Evolutionary conservation across 2,113 vertebrate species (phyloP).

Genomic region (Oxygymnocypris stewartii): DNA sequence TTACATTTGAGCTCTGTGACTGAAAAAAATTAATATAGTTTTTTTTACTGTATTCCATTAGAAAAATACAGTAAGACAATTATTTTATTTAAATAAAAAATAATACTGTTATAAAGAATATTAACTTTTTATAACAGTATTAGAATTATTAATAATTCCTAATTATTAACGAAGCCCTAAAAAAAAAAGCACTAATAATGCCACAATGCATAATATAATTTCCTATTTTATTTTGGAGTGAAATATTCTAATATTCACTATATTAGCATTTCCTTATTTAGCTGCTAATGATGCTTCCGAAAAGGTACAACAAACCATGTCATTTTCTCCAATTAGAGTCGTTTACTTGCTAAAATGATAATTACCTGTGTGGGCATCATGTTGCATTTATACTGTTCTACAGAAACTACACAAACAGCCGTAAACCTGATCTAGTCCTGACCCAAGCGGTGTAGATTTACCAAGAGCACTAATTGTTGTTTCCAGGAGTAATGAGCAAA

Average conservation of each 20-base stretch:
- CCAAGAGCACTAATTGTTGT: neutral
- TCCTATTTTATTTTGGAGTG: neutral
- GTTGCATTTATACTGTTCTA: conserved; percentile 3
- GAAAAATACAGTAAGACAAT: neutral
- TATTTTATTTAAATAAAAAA: neutral
- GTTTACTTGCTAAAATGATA: conserved; percentile 8
- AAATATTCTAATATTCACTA: neutral
- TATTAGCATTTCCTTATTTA: neutral
- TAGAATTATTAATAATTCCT: no score
- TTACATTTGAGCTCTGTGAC: no score
- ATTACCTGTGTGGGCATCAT: conserved; percentile 5
- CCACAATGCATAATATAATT: neutral
- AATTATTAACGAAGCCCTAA: no score
- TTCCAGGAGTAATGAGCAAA: neutral
- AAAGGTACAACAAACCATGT: conserved; percentile 6
- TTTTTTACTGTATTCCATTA: neutral
- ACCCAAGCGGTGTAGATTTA: neutral
- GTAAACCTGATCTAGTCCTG: neutral
- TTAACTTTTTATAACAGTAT: neutral
- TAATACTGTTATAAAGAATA: neutral
- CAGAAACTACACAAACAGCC: neutral
- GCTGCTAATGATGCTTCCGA: conserved; percentile 3
- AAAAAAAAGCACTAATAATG: neutral
- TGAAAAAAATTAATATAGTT: no score
- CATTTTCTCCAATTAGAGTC: neutral